Conservation (phyloP, 2,888 invertebrate genomes). For the Eupithecia centaureata region DNA sequence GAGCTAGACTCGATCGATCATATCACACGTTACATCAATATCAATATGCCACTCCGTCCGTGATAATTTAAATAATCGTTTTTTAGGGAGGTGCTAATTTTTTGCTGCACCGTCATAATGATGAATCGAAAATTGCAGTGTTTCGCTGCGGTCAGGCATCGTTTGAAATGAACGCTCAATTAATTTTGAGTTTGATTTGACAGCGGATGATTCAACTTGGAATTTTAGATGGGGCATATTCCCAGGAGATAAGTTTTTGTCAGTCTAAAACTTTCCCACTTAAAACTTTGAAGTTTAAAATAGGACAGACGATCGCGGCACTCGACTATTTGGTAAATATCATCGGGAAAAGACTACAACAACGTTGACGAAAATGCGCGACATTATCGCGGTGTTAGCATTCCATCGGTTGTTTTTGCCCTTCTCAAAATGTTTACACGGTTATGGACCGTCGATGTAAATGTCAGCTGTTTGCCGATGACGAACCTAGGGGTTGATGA, state of each 20-base stretch:
- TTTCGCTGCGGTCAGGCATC: slow-evolving; percentile 61
- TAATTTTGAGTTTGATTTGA: slow-evolving; percentile 74
- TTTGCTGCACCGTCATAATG: slow-evolving; percentile 76
- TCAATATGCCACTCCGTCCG: slow-evolving; percentile 34
- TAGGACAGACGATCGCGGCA: slow-evolving; percentile 20
- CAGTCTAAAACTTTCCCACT: slow-evolving; percentile 18
- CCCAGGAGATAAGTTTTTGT: slow-evolving; percentile 13
- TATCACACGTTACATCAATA: slow-evolving; percentile 9
- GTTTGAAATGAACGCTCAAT: slow-evolving; percentile 69
- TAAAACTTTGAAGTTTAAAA: slow-evolving; percentile 23
- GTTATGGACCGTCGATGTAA: slow-evolving; percentile 64
- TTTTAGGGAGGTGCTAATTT: slow-evolving; percentile 68
- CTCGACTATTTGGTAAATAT: slow-evolving; percentile 24
- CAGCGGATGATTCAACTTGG: slow-evolving; percentile 52
- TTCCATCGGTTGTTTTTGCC: slow-evolving; percentile 49
- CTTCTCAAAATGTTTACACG: slow-evolving; percentile 34
- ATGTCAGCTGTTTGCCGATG: slow-evolving; percentile 66
- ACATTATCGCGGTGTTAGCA: slow-evolving; percentile 39
- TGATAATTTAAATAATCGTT: slow-evolving; percentile 71
- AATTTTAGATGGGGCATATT: slow-evolving; percentile 19
- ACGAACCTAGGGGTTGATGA: slow-evolving; percentile 82
- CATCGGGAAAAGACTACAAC: slow-evolving; percentile 29
- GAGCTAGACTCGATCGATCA: slow-evolving; percentile 10
- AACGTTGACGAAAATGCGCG: slow-evolving; percentile 22
- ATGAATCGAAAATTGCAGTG: slow-evolving; percentile 68